These are phyloP conservation scores for Protomyctophum bolini DNA, from an alignment of 2,113 vertebrate species.

Conservation along the genomic window DNA sequence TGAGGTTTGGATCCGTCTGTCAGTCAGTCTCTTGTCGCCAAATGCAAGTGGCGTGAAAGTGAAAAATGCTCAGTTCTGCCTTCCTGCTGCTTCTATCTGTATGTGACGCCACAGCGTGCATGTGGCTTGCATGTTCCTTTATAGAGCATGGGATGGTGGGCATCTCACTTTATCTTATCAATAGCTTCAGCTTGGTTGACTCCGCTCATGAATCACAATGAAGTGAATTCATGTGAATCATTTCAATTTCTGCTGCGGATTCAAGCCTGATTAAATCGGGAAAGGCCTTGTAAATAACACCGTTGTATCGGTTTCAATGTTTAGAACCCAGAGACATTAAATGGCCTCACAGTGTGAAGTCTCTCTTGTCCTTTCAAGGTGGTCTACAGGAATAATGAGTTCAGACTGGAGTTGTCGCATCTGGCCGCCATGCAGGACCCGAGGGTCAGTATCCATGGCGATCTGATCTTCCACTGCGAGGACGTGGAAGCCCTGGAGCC, in stretches of 20 bases:
- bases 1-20: conserved; percentile 27
- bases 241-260: conserved; percentile 21
- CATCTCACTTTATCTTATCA: conserved; percentile 28
- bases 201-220: conserved; percentile 18
- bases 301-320: conserved; percentile 16
- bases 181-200: conserved; percentile 29
- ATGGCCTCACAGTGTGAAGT: conserved; percentile 43
- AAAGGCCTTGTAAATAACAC: conserved; percentile 1
- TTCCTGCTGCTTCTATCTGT: conserved; percentile 2
- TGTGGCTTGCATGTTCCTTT: not conserved
- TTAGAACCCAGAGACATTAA: conserved; percentile 52
- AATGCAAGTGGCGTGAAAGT: conserved; percentile 43
- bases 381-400: conserved; percentile 96
- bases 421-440: conserved; percentile 89
- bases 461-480: conserved; percentile 90
- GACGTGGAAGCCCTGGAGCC: conserved; percentile 89
- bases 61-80: conserved; percentile 22
- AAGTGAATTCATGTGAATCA: conserved; percentile 22
- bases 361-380: conserved; percentile 77
- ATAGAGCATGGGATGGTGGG: conserved; percentile 2
- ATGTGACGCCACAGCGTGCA: conserved; percentile 10
- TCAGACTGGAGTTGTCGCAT: conserved; percentile 91
- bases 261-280: conserved; percentile 23
- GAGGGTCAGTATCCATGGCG: conserved; percentile 89
- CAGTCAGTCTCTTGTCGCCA: conserved; percentile 48